A percentile compares a stretch with the other conserved stretches of the same genome.
phyloP scores from a whole-genome alignment of 2,797 vertebrate genomes.

The Labeo calbasu region DNA sequence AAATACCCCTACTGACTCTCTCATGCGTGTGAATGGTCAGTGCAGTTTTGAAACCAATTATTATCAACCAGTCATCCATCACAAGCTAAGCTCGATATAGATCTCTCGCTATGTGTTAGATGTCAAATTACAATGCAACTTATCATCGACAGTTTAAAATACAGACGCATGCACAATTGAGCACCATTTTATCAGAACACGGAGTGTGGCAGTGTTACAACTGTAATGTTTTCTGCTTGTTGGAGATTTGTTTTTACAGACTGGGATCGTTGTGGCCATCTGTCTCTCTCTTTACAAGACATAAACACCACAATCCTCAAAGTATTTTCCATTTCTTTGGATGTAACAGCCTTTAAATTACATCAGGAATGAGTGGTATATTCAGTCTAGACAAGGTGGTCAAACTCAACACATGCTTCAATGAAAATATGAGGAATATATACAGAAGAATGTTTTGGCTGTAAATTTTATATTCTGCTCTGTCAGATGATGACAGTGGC shows the following conservation, averaged over 20 bases:
- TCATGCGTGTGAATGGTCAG: slow-evolving; percentile 30
- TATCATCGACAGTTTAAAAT: neutral
- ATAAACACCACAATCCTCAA: slow-evolving; percentile 1
- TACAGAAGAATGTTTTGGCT: slow-evolving; percentile 6
- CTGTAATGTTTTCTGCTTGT: slow-evolving; percentile 4
- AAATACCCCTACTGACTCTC: neutral
- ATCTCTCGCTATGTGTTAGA: neutral
- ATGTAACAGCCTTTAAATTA: slow-evolving; percentile 32
- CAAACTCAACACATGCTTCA: neutral
- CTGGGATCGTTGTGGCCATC: neutral
- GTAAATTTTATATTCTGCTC: slow-evolving; percentile 35
- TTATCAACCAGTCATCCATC: slow-evolving; percentile 20
- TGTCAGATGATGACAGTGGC: slow-evolving; percentile 29
- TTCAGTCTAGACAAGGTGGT: slow-evolving; percentile 15
- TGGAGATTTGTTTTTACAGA: slow-evolving; percentile 17
- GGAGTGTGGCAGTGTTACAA: neutral
- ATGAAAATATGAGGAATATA: slow-evolving; percentile 23
- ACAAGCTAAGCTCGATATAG: neutral
- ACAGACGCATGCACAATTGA: neutral
- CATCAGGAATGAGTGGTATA: slow-evolving; percentile 9
- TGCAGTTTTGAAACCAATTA: slow-evolving; percentile 34
- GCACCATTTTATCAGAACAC: neutral
- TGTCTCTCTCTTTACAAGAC: slow-evolving; percentile 3
- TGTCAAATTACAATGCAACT: neutral
- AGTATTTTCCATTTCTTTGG: slow-evolving; percentile 33